Base-by-base conservation (phyloP, 2,797 vertebrate genomes). In the Sebastes aleutianus region DNA sequence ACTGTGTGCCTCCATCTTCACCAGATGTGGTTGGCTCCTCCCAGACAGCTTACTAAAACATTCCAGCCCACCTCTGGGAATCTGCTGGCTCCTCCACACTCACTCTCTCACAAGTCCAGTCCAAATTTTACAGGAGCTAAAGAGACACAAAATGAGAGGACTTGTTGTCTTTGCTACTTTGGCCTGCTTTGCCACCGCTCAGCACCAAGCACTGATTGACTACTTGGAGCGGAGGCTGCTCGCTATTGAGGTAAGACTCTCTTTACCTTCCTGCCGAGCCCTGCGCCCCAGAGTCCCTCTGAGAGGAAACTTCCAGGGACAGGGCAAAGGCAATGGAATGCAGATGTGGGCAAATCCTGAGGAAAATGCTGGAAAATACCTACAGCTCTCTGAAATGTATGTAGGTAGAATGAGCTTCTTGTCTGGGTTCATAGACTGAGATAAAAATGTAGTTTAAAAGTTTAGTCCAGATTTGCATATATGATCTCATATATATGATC, bases 161-260 rank as follows among this genome's bases (percentile, higher is more conserved):
- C 94, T 94, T 29, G 86, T 97, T 67, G 62, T 97, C 76, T 83
- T 97, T 85, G 81, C 95, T 70, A 91, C 97, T 62, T 83, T 94
- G 85, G 93, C 95, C 87, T 94, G 95, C 43, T 85, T 96, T 83
- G 91, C 92, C 67, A 63, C 64, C 3, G 91, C 94, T 78, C 96
- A 98, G 94, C 98, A 99, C 92, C 97, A 98, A 90, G 96, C 97
- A 8, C 95, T 99, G 81, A 96, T 99, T 96, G 98, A 99, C 89
- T 99, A 99, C 86, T 96, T 99, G 95, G 98, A 99, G 92, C 95
- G 96, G 76, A 95, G 98, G 76, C 95, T 99, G 78, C 95, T 95
- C 24, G 96, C 96, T 61, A 97, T 99, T 68, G 99, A 99, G 98
- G 99, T 99, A 96, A 96, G 97, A 82, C 53, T 72, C 67, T 22